Evolutionary conservation across 2,797 vertebrate species (phyloP), one percentile per base, ranked within the genome.

Genomic region (Clarias fuscus): DNA sequence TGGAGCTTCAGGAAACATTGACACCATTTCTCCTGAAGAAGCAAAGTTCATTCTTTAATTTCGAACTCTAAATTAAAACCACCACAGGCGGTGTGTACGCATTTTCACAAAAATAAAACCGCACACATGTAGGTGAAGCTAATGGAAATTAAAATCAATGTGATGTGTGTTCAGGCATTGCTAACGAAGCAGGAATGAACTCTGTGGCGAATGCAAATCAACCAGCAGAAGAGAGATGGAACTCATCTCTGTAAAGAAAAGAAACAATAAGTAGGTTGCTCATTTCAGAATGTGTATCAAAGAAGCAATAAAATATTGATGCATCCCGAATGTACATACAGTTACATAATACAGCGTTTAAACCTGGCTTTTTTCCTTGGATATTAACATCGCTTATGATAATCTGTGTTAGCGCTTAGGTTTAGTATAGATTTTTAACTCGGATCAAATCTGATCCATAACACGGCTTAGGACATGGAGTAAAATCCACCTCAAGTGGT

Each of bases 111-210:
- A 65, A 65, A n/a, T 27, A 7, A 10, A 64, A 43, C 61, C 1
- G 17, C 5, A 37, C 61, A 27, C 61, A 64, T 65, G 22, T 64
- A 15, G 24, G 40, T 30, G 62, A 56, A 30, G 43, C n/a, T 30
- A 68, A 82, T 82, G 53, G n/a, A n/a, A 53, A 27, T 18, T n/a
- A 22, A 27, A 82, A 82, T 82, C 79, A 67, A 67, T 67, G 62
- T 15, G 79, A 48, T 67, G 6, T 65, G 40, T 48, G 62, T 65
- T 81, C 62, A 20, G 40, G 79, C 80, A 53, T 82, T 53, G 67
- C 64, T 82, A 82, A 82, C 20, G 43, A 82, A 82, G 43, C 40
- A 11, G 20, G 61, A 1, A 24, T 5, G 62, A 67, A 67, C 62
- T 81, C 61, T 27, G 48, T 81, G 37, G 59, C 27, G 61, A 14